Evolutionary conservation across 2,797 vertebrate genomes (phyloP).

Genomic region (Merluccius polli): DNA sequence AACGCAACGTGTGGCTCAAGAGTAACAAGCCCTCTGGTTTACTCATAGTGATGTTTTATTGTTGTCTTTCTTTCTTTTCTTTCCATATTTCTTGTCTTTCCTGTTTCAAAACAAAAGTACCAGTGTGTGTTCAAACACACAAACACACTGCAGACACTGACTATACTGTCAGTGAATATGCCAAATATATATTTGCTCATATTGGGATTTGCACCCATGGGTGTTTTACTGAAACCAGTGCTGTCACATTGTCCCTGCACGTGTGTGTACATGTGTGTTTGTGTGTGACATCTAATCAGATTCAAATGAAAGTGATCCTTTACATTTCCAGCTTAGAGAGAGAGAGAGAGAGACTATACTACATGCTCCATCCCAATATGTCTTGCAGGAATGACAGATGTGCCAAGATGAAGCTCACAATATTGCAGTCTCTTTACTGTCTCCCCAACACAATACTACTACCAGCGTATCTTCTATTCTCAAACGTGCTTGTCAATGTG

Average conservation of each 20-base stretch:
- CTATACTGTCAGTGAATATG: neutral
- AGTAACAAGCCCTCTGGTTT: slow-evolving; percentile 44
- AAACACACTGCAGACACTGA: neutral
- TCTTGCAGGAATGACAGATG: slow-evolving; percentile 13
- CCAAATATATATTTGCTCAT: neutral
- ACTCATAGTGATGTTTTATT: slow-evolving; percentile 15
- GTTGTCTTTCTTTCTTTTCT: slow-evolving; percentile 27
- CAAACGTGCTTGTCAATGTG: slow-evolving; percentile 2
- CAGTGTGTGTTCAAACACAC: neutral
- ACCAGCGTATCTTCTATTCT: slow-evolving; percentile 7
- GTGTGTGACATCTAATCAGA: too few species aligned
- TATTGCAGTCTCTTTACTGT: slow-evolving; percentile 12
- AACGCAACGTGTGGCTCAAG: slow-evolving; percentile 51
- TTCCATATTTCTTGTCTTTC: slow-evolving; percentile 1
- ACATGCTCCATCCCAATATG: slow-evolving; percentile 1
- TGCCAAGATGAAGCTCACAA: slow-evolving; percentile 19
- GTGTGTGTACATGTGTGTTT: too few species aligned
- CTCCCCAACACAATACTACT: neutral
- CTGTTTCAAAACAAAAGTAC: neutral
- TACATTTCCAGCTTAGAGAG: neutral
- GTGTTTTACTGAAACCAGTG: too few species aligned
- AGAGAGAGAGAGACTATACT: neutral
- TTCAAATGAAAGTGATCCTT: neutral
- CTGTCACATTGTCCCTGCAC: too few species aligned
- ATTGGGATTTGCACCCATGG: too few species aligned